These are phyloP conservation scores for Oxycera nigricornis DNA, from an alignment of 2,888 invertebrate species.

Conservation along the genomic window DNA sequence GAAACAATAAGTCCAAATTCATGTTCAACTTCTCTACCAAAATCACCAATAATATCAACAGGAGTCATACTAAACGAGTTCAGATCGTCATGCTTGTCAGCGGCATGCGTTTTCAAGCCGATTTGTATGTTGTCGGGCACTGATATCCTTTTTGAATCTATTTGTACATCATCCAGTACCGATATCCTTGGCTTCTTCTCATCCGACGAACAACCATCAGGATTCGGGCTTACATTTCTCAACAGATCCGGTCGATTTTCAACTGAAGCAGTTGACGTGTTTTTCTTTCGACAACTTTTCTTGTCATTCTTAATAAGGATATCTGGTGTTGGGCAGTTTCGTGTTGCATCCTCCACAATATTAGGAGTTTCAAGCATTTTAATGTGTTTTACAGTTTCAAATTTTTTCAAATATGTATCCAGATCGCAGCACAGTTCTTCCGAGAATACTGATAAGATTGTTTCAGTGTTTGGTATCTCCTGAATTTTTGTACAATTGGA, in stretches of 20 bases:
- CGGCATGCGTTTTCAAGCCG: neutral
- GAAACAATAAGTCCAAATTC: slow-evolving; percentile 58
- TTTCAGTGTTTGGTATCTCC: neutral
- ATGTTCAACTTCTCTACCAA: slow-evolving; percentile 57
- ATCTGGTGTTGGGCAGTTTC: slow-evolving; percentile 55
- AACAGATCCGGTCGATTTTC: slow-evolving; percentile 56
- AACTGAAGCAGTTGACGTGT: slow-evolving; percentile 10
- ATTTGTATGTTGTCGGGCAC: slow-evolving; percentile 39
- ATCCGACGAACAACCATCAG: slow-evolving; percentile 24
- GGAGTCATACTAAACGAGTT: slow-evolving; percentile 53
- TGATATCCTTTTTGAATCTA: slow-evolving; percentile 39
- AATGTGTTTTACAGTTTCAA: slow-evolving; percentile 43
- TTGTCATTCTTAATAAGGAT: slow-evolving; percentile 55
- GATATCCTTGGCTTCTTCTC: slow-evolving; percentile 28
- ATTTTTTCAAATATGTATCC: slow-evolving; percentile 48
- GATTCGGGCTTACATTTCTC: slow-evolving; percentile 53
- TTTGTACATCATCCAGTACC: slow-evolving; percentile 44
- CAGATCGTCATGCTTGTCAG: slow-evolving; percentile 8
- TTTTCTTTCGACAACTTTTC: slow-evolving; percentile 23
- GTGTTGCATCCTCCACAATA: slow-evolving; percentile 33
- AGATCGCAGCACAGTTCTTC: slow-evolving; percentile 48
- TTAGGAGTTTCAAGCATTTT: slow-evolving; percentile 30
- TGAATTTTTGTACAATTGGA: neutral
- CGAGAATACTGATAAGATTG: neutral
- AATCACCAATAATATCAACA: slow-evolving; percentile 59